A percentile compares a stretch with the other conserved stretches of the same genome.
phyloP scores from a whole-genome alignment of 1,140 invertebrate genomes.

The Drosophila leontia region DNA sequence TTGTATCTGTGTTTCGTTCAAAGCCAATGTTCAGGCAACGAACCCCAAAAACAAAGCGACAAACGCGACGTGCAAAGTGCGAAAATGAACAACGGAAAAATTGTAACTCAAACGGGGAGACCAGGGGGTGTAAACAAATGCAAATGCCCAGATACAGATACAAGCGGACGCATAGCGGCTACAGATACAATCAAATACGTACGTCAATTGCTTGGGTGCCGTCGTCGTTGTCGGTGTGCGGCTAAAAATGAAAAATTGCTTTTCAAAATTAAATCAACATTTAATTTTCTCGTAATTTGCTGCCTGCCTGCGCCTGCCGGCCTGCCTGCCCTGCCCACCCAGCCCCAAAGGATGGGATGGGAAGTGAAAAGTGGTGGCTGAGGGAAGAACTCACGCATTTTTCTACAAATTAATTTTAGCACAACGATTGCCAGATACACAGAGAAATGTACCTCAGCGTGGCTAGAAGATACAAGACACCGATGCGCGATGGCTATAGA shows the following conservation, averaged over 20 bases:
- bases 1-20: background rate
- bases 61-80: conserved; percentile 72
- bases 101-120: conserved; percentile 66
- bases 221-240: conserved; percentile 51
- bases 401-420: conserved; percentile 83
- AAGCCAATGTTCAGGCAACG: conserved; percentile 53
- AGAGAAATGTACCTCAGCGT: conserved; percentile 67
- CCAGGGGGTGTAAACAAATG: conserved; percentile 45
- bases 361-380: conserved; percentile 11
- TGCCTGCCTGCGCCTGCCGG: conserved; percentile 38
- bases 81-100: conserved; percentile 68
- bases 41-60: conserved; percentile 45
- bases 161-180: conserved; percentile 38
- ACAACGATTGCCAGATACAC: conserved; percentile 79
- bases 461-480: conserved; percentile 63
- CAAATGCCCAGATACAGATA: conserved; percentile 66
- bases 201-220: conserved; percentile 70
- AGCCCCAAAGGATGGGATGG: conserved; percentile 11
- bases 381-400: conserved; percentile 67
- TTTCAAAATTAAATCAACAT: conserved; percentile 84
- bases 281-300: conserved; percentile 83
- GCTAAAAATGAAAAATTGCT: conserved; percentile 83
- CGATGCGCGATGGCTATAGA: conserved; percentile 43
- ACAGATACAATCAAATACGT: conserved; percentile 55
- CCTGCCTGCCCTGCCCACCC: background rate